Evolutionary conservation across 2,113 vertebrate species (phyloP).

Genomic region (Sceloporus undulatus): DNA sequence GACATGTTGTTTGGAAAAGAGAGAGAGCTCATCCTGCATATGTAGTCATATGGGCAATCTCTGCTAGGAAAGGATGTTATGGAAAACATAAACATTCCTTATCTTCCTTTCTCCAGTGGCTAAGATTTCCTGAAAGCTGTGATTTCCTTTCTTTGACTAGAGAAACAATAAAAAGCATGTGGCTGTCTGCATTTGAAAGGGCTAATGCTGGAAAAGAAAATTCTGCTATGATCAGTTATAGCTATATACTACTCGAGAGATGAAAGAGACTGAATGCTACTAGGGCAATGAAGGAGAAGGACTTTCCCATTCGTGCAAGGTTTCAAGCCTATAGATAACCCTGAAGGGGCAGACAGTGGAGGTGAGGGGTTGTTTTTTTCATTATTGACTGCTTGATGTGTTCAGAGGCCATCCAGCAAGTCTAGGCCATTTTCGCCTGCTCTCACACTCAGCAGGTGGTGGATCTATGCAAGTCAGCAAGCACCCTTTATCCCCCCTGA

Average conservation of each 20-base stretch:
- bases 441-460: not conserved
- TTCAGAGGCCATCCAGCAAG: slow-evolving; percentile 48
- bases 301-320: slow-evolving; percentile 19
- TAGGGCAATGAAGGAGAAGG: slow-evolving; percentile 41
- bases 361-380: not conserved
- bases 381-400: slow-evolving; percentile 31
- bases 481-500: slow-evolving; percentile 33
- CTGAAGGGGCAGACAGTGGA: not conserved
- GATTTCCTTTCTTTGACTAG: slow-evolving; percentile 40
- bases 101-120: slow-evolving; percentile 36
- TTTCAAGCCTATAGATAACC: slow-evolving; percentile 30
- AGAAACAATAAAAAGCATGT: slow-evolving; percentile 10
- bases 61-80: slow-evolving; percentile 15
- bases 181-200: slow-evolving; percentile 51
- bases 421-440: slow-evolving; percentile 19
- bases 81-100: slow-evolving; percentile 50
- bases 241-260: slow-evolving; percentile 40
- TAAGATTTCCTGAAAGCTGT: slow-evolving; percentile 43
- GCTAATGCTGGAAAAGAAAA: slow-evolving; percentile 54
- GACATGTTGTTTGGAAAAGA: slow-evolving; percentile 32
- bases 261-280: slow-evolving; percentile 56
- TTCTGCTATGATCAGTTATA: slow-evolving; percentile 43
- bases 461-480: not conserved
- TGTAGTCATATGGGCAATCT: not conserved
- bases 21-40: not conserved